Conservation (phyloP, 2,113 vertebrate species). For the Eubucco bourcierii region DNA sequence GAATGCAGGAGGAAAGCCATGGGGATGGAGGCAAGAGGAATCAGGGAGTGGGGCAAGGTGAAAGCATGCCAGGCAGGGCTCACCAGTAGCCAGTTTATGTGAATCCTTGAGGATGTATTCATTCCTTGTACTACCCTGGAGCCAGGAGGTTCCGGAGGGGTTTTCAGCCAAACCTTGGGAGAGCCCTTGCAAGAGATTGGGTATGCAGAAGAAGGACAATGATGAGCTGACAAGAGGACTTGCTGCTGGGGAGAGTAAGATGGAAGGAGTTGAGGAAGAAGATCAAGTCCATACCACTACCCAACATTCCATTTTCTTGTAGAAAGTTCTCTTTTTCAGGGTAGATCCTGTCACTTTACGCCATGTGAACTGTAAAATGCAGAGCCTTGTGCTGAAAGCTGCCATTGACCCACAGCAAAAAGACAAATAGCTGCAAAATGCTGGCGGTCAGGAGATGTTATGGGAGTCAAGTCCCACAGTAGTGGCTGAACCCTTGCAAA, state of each 20-base stretch:
- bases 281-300: not conserved
- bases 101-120: not conserved
- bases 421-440: not conserved
- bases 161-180: not conserved
- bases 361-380: not conserved
- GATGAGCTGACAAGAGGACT: accelerated
- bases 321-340: not conserved
- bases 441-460: accelerated
- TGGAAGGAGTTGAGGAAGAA: not conserved
- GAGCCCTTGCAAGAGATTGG: not conserved
- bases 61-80: not conserved
- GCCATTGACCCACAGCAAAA: not conserved
- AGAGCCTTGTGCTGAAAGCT: not conserved
- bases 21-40: not conserved
- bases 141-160: not conserved
- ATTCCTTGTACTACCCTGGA: not conserved
- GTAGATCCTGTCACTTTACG: not conserved
- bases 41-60: not conserved
- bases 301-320: not conserved
- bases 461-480: not conserved
- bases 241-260: not conserved
- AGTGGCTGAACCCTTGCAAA: accelerated
- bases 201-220: accelerated
- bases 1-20: not conserved
- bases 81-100: accelerated